These are phyloP conservation scores for Tonatia bakeri DNA, from an alignment of 2,113 vertebrate genomes.

Conservation along the genomic window DNA sequence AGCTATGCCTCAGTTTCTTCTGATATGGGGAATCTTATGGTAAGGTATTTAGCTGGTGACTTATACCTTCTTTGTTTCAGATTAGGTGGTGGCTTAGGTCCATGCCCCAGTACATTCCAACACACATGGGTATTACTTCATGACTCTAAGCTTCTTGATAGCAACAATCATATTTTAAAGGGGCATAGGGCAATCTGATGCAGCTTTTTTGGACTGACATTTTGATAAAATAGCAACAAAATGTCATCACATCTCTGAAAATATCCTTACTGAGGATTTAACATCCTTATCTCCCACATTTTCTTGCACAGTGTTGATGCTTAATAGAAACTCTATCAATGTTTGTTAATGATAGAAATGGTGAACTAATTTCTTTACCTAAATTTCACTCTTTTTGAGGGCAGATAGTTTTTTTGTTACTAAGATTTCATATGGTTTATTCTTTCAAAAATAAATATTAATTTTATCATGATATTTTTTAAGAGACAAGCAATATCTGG, in stretches of 20 bases:
- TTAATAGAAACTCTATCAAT: neutral
- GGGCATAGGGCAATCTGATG: neutral
- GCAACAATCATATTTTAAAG: neutral
- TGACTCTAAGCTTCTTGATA: neutral
- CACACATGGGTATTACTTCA: neutral
- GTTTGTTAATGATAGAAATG: neutral
- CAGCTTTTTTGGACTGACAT: neutral
- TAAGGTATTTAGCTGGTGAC: too few relatives aligned
- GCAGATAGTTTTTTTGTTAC: conserved; percentile 1
- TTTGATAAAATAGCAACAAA: neutral
- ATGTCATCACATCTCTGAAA: neutral
- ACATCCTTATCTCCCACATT: neutral
- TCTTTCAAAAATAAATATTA: conserved; percentile 12
- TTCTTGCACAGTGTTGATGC: neutral
- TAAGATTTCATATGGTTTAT: neutral
- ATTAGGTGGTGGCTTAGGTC: too few relatives aligned
- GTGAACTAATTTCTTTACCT: neutral
- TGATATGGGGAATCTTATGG: too few relatives aligned
- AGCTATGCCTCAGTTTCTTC: too few relatives aligned
- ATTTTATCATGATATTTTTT: conserved; percentile 25
- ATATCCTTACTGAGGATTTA: neutral
- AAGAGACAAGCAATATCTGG: conserved; percentile 19
- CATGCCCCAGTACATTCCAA: too few relatives aligned
- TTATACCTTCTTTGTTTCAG: too few relatives aligned
- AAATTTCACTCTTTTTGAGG: neutral